Evolutionary conservation across 2,113 vertebrate species (phyloP), one percentile per base, ranked within the genome.

Genomic region (Anseranas semipalmata): DNA sequence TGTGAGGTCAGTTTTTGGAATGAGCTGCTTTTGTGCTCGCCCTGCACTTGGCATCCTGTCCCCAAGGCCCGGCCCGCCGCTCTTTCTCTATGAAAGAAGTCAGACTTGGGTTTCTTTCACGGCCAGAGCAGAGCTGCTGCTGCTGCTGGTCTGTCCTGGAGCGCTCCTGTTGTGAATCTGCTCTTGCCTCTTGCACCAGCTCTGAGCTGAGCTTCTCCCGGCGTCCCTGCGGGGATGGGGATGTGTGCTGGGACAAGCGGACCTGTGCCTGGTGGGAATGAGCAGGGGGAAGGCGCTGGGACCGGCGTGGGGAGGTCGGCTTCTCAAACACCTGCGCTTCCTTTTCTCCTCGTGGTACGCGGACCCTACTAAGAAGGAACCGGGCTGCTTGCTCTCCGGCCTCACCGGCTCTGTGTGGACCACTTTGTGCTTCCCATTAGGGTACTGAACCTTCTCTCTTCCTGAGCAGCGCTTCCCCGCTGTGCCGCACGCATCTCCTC

Each of bases 1-100:
- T 56, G 27, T 6, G 82, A 79, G 74, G 24, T 70, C 30, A 3
- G 15, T 17, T 21, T 73, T 60, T 43, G 62, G 63, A 68, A 63
- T 83, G 95, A 92, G 85, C 82, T 89, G 87, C 85, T 88, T 53
- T 52, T 85, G 67, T 83, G 71, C 71, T 72, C 63, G 0, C n/a
- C 24, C 32, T 53, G 45, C 7, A 1, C 45, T 59, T 45, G 63
- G 55, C 43, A 22, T 33, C 60, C 37, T 11, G 60, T 67, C 73
- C 72, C 82, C n/a, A 2, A 5, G 82, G 83, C 87, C 66, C 50
- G 62, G 67, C 50, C 66, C 35, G 41, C 17, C 15, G 1, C 37
- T 67, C 3, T 5, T n/a, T 90, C 72, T 56, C 46, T 55, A 71
- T 27, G 43, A 28, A n/a, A 15, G 3, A 55, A 37, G 58, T 8